Evolutionary conservation across 2,888 invertebrate genomes (phyloP).

Genomic region (Lithodes maja): DNA sequence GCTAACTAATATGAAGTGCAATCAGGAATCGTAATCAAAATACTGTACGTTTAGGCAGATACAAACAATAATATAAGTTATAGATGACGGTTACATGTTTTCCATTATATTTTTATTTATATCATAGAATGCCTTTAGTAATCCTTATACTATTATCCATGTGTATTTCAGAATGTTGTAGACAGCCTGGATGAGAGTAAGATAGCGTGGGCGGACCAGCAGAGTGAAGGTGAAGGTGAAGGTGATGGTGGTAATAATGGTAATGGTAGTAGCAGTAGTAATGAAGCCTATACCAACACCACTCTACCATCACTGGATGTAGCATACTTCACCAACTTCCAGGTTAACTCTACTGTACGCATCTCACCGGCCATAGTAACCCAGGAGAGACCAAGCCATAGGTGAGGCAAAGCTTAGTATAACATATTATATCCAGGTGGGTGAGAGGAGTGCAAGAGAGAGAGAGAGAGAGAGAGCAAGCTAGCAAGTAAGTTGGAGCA

Average conservation of each 20-base stretch:
- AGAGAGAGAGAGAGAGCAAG: no score
- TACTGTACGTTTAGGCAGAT: no score
- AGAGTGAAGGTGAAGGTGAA: slow-evolving; percentile 9
- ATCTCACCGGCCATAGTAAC: slow-evolving; percentile 33
- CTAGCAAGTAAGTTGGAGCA: no score
- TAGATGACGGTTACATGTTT: no score
- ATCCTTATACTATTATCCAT: not conserved
- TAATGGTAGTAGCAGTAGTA: not conserved
- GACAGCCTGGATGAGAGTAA: slow-evolving; percentile 56
- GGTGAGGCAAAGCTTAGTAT: not conserved
- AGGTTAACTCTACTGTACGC: not conserved
- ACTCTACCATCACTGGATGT: slow-evolving; percentile 1
- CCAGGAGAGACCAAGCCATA: not conserved
- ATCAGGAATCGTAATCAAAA: no score
- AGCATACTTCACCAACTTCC: slow-evolving; percentile 18
- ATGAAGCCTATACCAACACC: not conserved
- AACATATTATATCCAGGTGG: no score
- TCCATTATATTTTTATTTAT: no score
- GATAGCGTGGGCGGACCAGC: slow-evolving; percentile 64
- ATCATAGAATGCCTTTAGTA: no score
- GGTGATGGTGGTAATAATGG: not conserved
- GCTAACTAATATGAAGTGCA: no score
- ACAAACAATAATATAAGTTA: no score
- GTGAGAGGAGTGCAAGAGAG: no score
- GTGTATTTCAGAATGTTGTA: slow-evolving; percentile 42